phyloP scores from a whole-genome alignment of 2,888 invertebrate genomes.

The Bimastos eiseni region DNA sequence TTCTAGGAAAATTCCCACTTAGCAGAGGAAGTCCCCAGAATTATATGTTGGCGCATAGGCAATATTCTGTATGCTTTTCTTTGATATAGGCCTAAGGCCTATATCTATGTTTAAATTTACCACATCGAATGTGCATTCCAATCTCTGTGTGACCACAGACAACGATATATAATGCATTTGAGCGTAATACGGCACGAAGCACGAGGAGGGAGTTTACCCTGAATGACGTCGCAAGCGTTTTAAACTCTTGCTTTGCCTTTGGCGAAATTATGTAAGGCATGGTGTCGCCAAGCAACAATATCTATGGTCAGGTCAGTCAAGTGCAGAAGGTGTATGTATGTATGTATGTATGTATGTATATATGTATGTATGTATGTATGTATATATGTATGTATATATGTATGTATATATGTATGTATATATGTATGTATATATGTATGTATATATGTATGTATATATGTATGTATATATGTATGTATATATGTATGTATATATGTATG shows the following conservation, averaged over 20 bases:
- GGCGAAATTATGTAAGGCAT: neutral
- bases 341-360: neutral
- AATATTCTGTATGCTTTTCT: too few species aligned
- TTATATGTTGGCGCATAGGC: too few species aligned
- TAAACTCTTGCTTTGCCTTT: neutral
- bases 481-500: constrained; percentile 22
- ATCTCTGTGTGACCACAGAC: neutral
- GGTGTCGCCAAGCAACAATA: neutral
- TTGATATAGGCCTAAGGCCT: too few species aligned
- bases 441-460: neutral
- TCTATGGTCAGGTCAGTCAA: neutral
- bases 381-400: neutral
- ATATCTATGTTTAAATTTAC: too few species aligned
- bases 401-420: neutral
- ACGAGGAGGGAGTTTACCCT: too few species aligned
- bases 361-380: neutral
- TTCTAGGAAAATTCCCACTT: too few species aligned
- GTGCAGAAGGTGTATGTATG: neutral
- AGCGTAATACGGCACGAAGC: neutral
- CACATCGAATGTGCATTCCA: too few species aligned
- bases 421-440: neutral
- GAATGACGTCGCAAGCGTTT: too few species aligned
- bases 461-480: constrained; percentile 27
- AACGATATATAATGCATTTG: neutral
- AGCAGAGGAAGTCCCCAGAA: too few species aligned